Conservation (phyloP, 2,888 invertebrate species). For the Netelia inedita region DNA sequence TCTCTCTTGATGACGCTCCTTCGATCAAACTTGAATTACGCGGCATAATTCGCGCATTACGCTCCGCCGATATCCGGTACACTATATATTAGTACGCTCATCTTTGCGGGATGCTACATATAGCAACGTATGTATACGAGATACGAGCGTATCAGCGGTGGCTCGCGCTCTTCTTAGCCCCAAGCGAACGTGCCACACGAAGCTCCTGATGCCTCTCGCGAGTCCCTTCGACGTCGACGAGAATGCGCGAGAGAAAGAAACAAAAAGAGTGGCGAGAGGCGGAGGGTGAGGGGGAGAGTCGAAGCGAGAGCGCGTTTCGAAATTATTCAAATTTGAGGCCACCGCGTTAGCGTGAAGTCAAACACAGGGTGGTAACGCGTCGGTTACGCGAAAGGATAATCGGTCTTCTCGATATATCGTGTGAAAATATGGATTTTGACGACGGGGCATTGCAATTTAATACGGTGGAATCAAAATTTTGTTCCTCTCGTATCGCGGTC, state of each 20-base stretch:
- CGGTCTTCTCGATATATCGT: constrained; percentile 21
- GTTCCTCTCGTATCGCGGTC: neutral
- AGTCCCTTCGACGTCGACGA: neutral
- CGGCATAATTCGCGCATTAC: constrained; percentile 78
- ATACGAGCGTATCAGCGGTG: constrained; percentile 3
- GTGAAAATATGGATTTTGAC: constrained; percentile 36
- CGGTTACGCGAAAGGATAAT: constrained; percentile 18
- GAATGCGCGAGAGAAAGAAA: constrained; percentile 8
- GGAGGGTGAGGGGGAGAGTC: neutral
- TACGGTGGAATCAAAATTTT: neutral
- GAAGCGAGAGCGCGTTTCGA: constrained; percentile 45
- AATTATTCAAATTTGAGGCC: constrained; percentile 71
- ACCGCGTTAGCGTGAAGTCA: constrained; percentile 58
- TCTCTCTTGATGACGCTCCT: constrained; percentile 72
- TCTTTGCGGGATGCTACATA: neutral
- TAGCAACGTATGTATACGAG: constrained; percentile 1
- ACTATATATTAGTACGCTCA: constrained; percentile 9
- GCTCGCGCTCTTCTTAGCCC: constrained; percentile 44
- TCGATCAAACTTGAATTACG: constrained; percentile 75
- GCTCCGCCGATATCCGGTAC: constrained; percentile 77
- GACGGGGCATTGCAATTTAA: neutral
- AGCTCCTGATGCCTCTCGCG: constrained; percentile 37
- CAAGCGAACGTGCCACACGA: constrained; percentile 47
- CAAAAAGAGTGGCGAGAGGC: neutral
- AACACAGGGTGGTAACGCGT: constrained; percentile 56